These are phyloP conservation scores for Xenotilapia longispinis DNA, from an alignment of 2,113 vertebrate species.

Conservation along the genomic window DNA sequence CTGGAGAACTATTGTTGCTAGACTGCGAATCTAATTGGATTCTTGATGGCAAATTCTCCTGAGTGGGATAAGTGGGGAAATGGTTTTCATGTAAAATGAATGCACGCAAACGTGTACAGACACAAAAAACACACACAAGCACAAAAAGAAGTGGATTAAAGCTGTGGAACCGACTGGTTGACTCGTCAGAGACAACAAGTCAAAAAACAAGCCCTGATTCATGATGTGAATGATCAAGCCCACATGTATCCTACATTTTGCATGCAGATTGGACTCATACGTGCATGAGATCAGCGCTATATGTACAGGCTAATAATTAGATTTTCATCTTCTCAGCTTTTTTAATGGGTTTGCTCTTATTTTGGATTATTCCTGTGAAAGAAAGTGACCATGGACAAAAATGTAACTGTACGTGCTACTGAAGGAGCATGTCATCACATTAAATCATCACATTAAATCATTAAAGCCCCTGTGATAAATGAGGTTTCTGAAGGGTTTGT, in stretches of 20 bases:
- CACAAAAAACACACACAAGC: neutral
- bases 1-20: neutral
- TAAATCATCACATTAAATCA: neutral
- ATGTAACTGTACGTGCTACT: neutral
- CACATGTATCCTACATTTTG: neutral
- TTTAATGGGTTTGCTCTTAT: neutral
- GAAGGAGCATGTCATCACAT: neutral
- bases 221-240: neutral
- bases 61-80: neutral
- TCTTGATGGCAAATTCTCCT: slow-evolving; percentile 11
- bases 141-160: slow-evolving; percentile 6
- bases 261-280: neutral
- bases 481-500: neutral
- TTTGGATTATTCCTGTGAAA: neutral
- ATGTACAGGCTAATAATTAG: neutral
- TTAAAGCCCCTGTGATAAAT: neutral
- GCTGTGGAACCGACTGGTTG: neutral
- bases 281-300: neutral
- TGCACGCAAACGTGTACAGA: neutral
- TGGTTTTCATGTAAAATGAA: slow-evolving; percentile 10
- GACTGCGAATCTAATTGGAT: slow-evolving; percentile 32
- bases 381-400: neutral
- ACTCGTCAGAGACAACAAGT: neutral
- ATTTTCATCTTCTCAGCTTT: neutral
- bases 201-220: neutral